Evolutionary conservation across 2,888 invertebrate species (phyloP).

Genomic region (Pedicia rivosa): DNA sequence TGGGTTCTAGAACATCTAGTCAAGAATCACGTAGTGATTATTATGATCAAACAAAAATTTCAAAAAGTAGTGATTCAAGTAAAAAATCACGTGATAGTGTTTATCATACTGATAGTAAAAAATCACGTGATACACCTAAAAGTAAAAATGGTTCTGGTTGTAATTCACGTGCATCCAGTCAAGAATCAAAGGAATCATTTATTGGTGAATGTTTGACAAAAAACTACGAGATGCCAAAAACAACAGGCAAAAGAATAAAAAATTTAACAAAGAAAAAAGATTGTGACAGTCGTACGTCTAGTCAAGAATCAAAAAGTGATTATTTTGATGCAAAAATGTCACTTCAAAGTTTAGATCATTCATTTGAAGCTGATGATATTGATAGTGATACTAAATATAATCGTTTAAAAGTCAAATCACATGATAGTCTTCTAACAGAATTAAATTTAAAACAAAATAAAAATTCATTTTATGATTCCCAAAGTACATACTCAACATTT

Average conservation of each 20-base stretch:
- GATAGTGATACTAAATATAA: conserved; percentile 18
- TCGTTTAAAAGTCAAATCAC: conserved; percentile 36
- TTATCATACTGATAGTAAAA: conserved; percentile 48
- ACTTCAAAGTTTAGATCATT: conserved; percentile 10
- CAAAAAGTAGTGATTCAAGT: conserved; percentile 48
- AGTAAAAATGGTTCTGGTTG: conserved; percentile 43
- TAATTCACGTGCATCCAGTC: conserved; percentile 46
- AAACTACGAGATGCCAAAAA: conserved; percentile 34
- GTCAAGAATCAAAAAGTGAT: conserved; percentile 54
- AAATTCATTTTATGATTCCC: conserved; percentile 36
- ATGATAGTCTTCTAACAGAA: conserved; percentile 42
- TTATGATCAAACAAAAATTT: conserved; percentile 42
- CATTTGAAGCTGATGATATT: conserved; percentile 12
- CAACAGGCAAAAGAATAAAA: conserved; percentile 29
- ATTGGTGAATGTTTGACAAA: conserved; percentile 23
- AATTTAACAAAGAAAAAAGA: conserved; percentile 22
- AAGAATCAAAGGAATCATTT: conserved; percentile 36
- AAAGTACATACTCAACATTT: conserved; percentile 44
- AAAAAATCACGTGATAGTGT: conserved; percentile 47
- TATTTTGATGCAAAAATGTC: conserved; percentile 47
- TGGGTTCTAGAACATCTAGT: conserved; percentile 49
- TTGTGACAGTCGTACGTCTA: conserved; percentile 43
- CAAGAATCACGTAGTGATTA: conserved; percentile 54
- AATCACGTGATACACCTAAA: conserved; percentile 42
- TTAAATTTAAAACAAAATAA: conserved; percentile 24